phyloP scores from a whole-genome alignment of 2,888 invertebrate species.

The Zeuzera pyrina region DNA sequence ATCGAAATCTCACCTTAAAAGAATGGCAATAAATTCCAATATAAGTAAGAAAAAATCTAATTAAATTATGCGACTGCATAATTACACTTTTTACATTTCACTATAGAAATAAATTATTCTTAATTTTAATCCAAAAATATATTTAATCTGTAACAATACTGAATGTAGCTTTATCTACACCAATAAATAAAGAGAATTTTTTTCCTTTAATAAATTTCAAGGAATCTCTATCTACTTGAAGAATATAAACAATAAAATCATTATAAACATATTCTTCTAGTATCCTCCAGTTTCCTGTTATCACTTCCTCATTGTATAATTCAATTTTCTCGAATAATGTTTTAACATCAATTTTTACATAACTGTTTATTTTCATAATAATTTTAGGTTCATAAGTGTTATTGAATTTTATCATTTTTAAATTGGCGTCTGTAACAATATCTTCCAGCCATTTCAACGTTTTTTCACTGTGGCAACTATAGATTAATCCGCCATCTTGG shows the following conservation, averaged over 20 bases:
- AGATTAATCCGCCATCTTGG: slow-evolving; percentile 31
- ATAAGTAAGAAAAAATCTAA: too few species aligned
- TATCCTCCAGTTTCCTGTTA: background rate
- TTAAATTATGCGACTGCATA: too few species aligned
- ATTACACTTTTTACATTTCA: slow-evolving; percentile 5
- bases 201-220: background rate
- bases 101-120: slow-evolving; percentile 11
- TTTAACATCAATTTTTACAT: background rate
- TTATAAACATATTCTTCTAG: background rate
- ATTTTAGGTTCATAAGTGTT: background rate
- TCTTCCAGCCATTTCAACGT: slow-evolving; percentile 23
- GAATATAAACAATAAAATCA: background rate
- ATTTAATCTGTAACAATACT: background rate
- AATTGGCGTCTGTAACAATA: slow-evolving; percentile 13
- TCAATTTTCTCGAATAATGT: background rate
- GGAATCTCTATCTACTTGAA: background rate
- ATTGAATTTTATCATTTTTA: background rate
- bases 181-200: background rate
- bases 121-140: slow-evolving; percentile 11
- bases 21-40: too few species aligned
- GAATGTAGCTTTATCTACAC: background rate
- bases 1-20: too few species aligned
- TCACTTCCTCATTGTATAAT: background rate
- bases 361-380: background rate
- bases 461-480: slow-evolving; percentile 33